phyloP scores from a whole-genome alignment of 2,113 vertebrate species.

The Telmatochromis sp. region DNA sequence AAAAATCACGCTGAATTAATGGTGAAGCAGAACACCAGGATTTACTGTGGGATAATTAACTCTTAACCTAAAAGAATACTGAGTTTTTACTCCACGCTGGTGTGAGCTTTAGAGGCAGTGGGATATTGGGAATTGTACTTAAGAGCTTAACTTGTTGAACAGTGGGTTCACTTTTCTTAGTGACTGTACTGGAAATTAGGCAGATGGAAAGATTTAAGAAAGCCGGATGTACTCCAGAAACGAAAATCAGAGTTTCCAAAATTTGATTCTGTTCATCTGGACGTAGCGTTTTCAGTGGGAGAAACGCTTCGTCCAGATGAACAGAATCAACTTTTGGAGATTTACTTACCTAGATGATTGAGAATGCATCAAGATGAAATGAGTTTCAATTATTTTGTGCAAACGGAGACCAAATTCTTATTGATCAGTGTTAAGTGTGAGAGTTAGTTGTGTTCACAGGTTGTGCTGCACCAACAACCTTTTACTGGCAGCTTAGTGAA shows the following conservation, averaged over 20 bases:
- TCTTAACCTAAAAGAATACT: background rate
- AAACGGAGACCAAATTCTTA: background rate
- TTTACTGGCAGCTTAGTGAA: background rate
- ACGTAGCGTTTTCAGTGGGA: background rate
- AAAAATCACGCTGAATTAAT: background rate
- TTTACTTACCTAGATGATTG: background rate
- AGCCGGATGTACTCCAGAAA: background rate
- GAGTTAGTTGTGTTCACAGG: background rate
- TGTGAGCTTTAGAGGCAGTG: background rate
- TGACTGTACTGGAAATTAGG: background rate
- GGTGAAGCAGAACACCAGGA: background rate
- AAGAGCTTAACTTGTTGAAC: background rate
- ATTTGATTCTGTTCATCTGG: background rate
- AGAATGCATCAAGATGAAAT: background rate
- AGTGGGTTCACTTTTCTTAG: background rate
- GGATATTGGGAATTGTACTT: background rate
- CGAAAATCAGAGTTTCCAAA: background rate
- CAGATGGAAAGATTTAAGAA: background rate
- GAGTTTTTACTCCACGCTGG: background rate
- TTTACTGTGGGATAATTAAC: background rate
- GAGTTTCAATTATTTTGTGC: background rate
- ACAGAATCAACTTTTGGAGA: background rate
- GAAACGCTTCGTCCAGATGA: background rate
- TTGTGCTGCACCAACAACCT: background rate
- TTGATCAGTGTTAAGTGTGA: background rate